These are phyloP conservation scores for Hanleya hanleyi DNA, from an alignment of 2,888 invertebrate genomes.

Conservation along the genomic window DNA sequence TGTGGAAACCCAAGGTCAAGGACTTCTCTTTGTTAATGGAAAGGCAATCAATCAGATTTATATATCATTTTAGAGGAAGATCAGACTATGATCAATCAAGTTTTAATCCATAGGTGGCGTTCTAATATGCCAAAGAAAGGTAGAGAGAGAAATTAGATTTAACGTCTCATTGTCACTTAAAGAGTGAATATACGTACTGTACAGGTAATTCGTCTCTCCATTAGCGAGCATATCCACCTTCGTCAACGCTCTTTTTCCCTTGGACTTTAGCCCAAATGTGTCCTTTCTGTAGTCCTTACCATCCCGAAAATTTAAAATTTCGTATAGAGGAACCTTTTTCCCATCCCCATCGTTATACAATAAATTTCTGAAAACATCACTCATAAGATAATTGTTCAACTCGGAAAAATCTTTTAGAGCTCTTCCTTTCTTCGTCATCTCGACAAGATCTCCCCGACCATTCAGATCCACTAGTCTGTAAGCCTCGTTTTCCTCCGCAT, in stretches of 20 bases:
- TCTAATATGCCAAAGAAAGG: too few species aligned
- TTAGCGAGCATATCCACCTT: constrained; percentile 63
- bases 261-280: constrained; percentile 41
- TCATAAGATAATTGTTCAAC: constrained; percentile 92
- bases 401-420: constrained; percentile 76
- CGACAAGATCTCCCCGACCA: constrained; percentile 81
- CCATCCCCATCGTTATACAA: constrained; percentile 95
- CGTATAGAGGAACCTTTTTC: constrained; percentile 90
- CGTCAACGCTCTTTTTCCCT: constrained; percentile 53
- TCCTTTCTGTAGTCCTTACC: constrained; percentile 78
- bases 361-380: constrained; percentile 88
- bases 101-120: too few species aligned
- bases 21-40: too few species aligned
- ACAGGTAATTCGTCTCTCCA: constrained; percentile 50
- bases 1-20: too few species aligned
- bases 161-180: too few species aligned
- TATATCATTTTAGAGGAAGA: too few species aligned
- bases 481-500: constrained; percentile 72
- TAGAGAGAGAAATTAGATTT: too few species aligned
- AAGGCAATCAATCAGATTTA: too few species aligned
- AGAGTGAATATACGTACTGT: too few species aligned
- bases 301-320: constrained; percentile 83
- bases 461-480: constrained; percentile 93
- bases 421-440: constrained; percentile 66
- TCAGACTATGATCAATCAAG: too few species aligned